These are phyloP conservation scores for Shinisaurus crocodilurus DNA, from an alignment of 2,113 vertebrate species.

Conservation along the genomic window DNA sequence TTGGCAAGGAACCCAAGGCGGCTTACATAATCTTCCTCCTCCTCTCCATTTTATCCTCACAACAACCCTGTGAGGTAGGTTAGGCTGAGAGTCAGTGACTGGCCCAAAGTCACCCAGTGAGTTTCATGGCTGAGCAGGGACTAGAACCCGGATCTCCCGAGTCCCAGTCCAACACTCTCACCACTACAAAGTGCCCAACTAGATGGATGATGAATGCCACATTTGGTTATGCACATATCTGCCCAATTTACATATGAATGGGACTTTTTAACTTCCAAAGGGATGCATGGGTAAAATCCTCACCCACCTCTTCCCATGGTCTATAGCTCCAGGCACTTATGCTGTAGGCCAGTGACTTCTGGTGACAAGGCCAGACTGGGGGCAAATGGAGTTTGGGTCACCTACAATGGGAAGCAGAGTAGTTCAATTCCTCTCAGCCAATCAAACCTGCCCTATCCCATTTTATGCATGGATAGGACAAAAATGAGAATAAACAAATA, in stretches of 20 bases:
- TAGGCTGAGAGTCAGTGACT: no score
- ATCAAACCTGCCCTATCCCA: background rate
- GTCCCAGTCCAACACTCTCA: no score
- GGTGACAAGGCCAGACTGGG: background rate
- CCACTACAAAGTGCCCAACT: background rate
- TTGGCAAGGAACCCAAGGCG: no score
- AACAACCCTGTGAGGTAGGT: no score
- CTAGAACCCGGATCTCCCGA: no score
- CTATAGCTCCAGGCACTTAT: background rate
- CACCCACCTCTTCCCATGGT: background rate
- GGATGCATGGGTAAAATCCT: background rate
- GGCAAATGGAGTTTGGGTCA: background rate
- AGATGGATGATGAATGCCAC: background rate
- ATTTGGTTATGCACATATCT: background rate
- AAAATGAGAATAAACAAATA: background rate
- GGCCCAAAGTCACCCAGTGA: no score
- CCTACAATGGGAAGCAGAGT: background rate
- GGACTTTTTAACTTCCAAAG: background rate
- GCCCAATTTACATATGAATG: background rate
- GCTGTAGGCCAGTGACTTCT: background rate
- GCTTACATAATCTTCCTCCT: no score
- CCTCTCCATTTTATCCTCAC: no score
- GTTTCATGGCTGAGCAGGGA: no score
- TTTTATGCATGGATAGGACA: background rate
- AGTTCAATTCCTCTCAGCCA: background rate